Conservation (phyloP, 2,113 vertebrate genomes). For the Ellobius talpinus region DNA sequence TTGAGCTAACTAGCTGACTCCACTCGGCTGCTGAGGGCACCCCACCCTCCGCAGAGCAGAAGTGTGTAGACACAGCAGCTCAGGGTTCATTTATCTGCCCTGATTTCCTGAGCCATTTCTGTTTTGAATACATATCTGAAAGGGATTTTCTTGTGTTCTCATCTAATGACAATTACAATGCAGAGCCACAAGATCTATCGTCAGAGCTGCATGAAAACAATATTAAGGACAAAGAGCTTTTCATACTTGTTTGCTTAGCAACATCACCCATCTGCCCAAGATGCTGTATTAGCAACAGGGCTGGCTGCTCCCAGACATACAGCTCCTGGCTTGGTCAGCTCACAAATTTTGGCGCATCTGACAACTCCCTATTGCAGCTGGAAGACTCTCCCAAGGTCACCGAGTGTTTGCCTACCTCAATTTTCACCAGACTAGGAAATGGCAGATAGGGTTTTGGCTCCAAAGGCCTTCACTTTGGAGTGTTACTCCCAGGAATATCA, state of each 20-base stretch:
- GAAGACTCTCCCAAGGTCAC: background rate
- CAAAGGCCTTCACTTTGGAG: background rate
- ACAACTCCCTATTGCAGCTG: background rate
- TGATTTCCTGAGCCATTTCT: conserved; percentile 64
- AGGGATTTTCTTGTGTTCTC: conserved; percentile 67
- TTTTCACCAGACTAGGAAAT: background rate
- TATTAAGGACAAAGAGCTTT: conserved; percentile 50
- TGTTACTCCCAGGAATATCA: background rate
- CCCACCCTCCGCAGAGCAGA: background rate
- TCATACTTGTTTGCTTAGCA: conserved; percentile 59
- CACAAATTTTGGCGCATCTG: background rate
- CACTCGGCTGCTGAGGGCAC: background rate
- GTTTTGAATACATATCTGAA: conserved; percentile 63
- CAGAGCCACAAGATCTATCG: conserved; percentile 37
- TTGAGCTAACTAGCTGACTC: background rate
- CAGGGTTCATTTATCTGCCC: conserved; percentile 45
- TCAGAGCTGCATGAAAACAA: conserved; percentile 49
- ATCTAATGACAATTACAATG: conserved; percentile 52
- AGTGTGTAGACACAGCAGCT: background rate
- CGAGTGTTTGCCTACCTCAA: background rate
- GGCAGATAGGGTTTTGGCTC: background rate
- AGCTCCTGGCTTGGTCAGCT: background rate
- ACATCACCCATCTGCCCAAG: background rate
- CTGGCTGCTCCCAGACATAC: background rate
- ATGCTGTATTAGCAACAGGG: background rate